Percentiles rank a stretch among this genome's conserved stretches.
Conservation (phyloP, 2,888 invertebrate genomes). For the Athrips mouffetella region DNA sequence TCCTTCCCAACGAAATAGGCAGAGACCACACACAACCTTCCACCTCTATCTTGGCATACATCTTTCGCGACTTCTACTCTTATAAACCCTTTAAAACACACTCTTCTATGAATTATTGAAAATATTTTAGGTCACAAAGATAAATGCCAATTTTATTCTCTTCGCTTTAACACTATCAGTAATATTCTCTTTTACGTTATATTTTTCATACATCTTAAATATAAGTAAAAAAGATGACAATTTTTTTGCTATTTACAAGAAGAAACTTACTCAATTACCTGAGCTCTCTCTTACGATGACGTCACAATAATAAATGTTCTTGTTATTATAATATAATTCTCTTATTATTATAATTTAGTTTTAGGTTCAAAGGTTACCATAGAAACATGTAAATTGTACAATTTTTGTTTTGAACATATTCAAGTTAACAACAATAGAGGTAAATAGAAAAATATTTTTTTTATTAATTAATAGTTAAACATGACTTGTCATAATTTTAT, state of each 20-base stretch:
- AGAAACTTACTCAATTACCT: constrained; percentile 1
- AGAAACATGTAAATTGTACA: constrained; percentile 53
- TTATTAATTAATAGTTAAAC: constrained; percentile 16
- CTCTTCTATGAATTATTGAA: too few relatives aligned
- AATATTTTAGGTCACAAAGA: too few relatives aligned
- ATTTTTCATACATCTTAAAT: too few relatives aligned
- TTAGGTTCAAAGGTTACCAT: constrained; percentile 68
- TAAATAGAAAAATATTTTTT: constrained; percentile 23
- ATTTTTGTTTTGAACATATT: constrained; percentile 45
- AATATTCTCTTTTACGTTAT: too few relatives aligned
- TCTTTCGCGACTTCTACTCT: too few relatives aligned
- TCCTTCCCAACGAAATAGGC: too few relatives aligned
- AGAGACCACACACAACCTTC: too few relatives aligned
- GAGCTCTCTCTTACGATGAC: constrained; percentile 28
- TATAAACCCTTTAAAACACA: too few relatives aligned
- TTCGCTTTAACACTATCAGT: too few relatives aligned
- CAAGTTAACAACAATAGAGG: constrained; percentile 33
- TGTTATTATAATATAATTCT: constrained; percentile 33
- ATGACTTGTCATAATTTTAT: constrained; percentile 45
- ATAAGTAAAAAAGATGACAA: too few relatives aligned
- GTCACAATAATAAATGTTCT: constrained; percentile 34
- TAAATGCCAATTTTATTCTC: too few relatives aligned
- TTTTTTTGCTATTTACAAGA: background rate
- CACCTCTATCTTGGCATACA: too few relatives aligned
- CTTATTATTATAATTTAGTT: constrained; percentile 38